phyloP scores from a whole-genome alignment of 2,888 invertebrate species.

The Scaptodrosophila latifasciaeformis region DNA sequence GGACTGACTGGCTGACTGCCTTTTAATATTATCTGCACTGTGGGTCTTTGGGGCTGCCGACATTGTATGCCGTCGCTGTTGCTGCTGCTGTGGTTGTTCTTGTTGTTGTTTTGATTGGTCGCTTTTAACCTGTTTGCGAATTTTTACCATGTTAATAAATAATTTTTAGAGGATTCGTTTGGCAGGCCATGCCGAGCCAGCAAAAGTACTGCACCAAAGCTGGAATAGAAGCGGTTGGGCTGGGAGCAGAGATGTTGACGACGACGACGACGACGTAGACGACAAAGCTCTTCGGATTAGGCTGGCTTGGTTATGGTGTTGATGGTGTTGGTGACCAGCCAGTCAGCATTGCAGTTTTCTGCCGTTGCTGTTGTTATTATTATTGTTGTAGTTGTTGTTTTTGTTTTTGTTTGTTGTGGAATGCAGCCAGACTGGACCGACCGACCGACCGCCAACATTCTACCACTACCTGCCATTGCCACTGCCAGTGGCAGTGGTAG shows the following conservation, averaged over 20 bases:
- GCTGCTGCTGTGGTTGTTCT: constrained; percentile 22
- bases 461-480: constrained; percentile 4
- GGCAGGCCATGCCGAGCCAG: constrained; percentile 9
- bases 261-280: background rate
- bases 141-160: constrained; percentile 73
- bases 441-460: constrained; percentile 6
- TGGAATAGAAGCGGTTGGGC: background rate
- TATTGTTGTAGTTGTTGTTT: constrained; percentile 4
- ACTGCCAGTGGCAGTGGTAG: too few relatives aligned
- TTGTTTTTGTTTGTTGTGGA: constrained; percentile 26
- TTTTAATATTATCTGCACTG: constrained; percentile 65
- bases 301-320: constrained; percentile 18
- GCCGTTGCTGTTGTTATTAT: constrained; percentile 15
- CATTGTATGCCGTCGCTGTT: constrained; percentile 33
- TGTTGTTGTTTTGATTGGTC: constrained; percentile 63
- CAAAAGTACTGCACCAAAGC: constrained; percentile 15
- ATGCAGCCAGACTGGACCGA: constrained; percentile 33
- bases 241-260: background rate
- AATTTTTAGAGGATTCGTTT: constrained; percentile 71
- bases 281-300: constrained; percentile 33
- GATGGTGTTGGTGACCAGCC: constrained; percentile 15
- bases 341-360: too few relatives aligned
- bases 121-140: constrained; percentile 73
- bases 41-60: constrained; percentile 58
- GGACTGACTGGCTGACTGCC: constrained; percentile 41